Percentiles rank a stretch among this genome's conserved stretches.
Conservation (phyloP, 2,797 vertebrate species). For the Hozukius guyotensis region DNA sequence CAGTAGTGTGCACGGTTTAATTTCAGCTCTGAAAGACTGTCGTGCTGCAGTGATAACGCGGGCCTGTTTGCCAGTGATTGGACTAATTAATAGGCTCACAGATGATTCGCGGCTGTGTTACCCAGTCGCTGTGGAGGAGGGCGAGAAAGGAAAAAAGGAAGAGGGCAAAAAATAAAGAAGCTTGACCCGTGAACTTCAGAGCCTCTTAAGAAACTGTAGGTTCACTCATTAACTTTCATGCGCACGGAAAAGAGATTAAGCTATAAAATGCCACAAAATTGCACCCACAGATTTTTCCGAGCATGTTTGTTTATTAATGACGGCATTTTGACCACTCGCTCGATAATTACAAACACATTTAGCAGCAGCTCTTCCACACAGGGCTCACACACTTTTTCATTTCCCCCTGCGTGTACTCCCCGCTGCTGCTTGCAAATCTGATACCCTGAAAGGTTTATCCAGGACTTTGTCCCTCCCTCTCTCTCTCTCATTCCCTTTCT, state of each 20-base stretch:
- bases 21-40: slow-evolving; percentile 78
- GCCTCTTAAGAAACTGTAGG: slow-evolving; percentile 13
- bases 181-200: slow-evolving; percentile 53
- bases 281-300: slow-evolving; percentile 13
- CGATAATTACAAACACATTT: slow-evolving; percentile 67
- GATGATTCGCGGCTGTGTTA: slow-evolving; percentile 70
- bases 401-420: slow-evolving; percentile 2
- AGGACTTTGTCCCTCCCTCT: slow-evolving; percentile 2
- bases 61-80: slow-evolving; percentile 78
- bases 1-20: slow-evolving; percentile 78
- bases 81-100: slow-evolving; percentile 80
- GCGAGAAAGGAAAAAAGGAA: neutral
- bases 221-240: slow-evolving; percentile 31
- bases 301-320: slow-evolving; percentile 51
- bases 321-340: slow-evolving; percentile 40
- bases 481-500: neutral
- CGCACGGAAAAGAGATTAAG: slow-evolving; percentile 11
- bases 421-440: slow-evolving; percentile 43
- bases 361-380: slow-evolving; percentile 33
- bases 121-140: slow-evolving; percentile 49
- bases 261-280: slow-evolving; percentile 17
- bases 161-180: slow-evolving; percentile 32
- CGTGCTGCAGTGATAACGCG: slow-evolving; percentile 70
- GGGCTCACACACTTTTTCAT: slow-evolving; percentile 23
- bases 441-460: slow-evolving; percentile 43